phyloP scores from a whole-genome alignment of 2,113 vertebrate genomes.

The Mellivora capensis region DNA sequence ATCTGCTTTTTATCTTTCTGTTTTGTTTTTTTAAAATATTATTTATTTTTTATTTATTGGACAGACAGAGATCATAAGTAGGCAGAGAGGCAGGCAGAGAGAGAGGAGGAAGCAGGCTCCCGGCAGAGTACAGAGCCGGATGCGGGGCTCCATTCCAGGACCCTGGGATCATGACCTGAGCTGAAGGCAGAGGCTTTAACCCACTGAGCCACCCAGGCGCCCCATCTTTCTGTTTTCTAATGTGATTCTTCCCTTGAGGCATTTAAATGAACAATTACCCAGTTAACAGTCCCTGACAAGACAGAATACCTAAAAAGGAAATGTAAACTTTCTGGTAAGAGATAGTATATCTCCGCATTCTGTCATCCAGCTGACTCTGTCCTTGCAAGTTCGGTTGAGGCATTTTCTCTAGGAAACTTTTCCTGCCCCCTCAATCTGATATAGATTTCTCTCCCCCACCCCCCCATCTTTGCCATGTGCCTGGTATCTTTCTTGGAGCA shows the following conservation, averaged over 20 bases:
- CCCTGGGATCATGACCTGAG: too few relatives aligned
- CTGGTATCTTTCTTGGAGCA: not conserved
- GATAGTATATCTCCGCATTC: not conserved
- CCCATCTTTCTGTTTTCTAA: not conserved
- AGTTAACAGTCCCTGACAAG: not conserved
- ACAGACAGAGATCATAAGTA: too few relatives aligned
- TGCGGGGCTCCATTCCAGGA: too few relatives aligned
- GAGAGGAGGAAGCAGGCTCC: too few relatives aligned
- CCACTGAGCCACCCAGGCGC: too few relatives aligned
- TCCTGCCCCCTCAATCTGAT: not conserved
- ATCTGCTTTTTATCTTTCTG: not conserved
- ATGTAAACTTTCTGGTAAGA: not conserved
- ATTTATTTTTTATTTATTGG: too few relatives aligned
- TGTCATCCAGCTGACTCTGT: not conserved
- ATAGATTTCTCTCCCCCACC: not conserved
- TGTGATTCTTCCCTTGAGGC: not conserved
- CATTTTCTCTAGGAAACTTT: not conserved
- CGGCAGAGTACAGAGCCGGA: too few relatives aligned
- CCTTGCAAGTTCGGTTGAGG: not conserved
- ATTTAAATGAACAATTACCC: not conserved
- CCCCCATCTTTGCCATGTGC: accelerated
- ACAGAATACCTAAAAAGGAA: slow-evolving; percentile 1
- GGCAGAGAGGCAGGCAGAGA: too few relatives aligned
- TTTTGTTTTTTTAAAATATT: too few relatives aligned
- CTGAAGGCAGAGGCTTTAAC: too few relatives aligned